phyloP scores from a whole-genome alignment of 1,140 invertebrate species.

The Drosophila sechellia region DNA sequence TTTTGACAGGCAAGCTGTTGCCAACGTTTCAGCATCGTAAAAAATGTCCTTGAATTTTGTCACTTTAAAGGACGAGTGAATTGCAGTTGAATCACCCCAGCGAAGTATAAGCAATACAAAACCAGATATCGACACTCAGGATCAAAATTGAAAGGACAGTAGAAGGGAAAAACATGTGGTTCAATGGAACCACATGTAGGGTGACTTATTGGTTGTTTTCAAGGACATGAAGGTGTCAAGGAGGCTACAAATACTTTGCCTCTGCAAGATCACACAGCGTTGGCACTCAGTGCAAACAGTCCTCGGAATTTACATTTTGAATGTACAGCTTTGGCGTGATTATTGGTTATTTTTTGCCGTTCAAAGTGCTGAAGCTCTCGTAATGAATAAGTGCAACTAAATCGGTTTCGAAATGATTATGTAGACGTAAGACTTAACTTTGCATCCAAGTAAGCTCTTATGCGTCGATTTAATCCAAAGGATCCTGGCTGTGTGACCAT shows the following conservation, averaged over 20 bases:
- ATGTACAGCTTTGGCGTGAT: neutral
- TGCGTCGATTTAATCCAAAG: neutral
- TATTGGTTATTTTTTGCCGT: neutral
- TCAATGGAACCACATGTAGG: no score
- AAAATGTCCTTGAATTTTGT: conserved; percentile 3
- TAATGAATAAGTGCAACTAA: no score
- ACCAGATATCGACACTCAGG: neutral
- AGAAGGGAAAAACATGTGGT: neutral
- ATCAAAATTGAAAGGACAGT: neutral
- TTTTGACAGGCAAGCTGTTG: conserved; percentile 4
- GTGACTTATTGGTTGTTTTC: neutral
- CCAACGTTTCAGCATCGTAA: neutral
- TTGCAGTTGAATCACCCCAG: neutral
- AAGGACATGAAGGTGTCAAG: neutral
- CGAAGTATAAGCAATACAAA: neutral
- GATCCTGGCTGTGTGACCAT: neutral
- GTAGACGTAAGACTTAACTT: no score
- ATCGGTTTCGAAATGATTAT: no score
- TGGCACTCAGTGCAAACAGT: neutral
- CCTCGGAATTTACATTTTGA: neutral
- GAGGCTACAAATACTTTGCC: neutral
- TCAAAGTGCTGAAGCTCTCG: no score
- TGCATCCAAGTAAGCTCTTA: neutral
- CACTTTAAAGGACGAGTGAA: neutral
- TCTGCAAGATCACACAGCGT: neutral